These are phyloP conservation scores for Heliconius hewitsoni DNA, from an alignment of 1,140 invertebrate species.

Conservation along the genomic window DNA sequence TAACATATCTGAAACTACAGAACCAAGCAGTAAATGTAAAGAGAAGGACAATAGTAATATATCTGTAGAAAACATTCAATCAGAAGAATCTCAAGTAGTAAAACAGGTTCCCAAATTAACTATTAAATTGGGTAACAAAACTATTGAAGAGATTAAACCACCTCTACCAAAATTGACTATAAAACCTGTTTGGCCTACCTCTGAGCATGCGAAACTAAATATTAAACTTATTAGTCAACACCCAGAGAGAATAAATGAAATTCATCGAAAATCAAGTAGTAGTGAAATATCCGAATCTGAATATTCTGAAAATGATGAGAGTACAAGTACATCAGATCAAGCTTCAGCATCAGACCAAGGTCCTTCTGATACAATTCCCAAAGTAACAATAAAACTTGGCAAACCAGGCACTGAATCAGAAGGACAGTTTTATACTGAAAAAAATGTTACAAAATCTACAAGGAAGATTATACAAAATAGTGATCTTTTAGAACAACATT, in stretches of 20 bases:
- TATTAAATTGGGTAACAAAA: slow-evolving; percentile 69
- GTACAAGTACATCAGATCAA: slow-evolving; percentile 72
- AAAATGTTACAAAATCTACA: slow-evolving; percentile 72
- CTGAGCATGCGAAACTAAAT: slow-evolving; percentile 63
- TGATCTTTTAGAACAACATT: slow-evolving; percentile 55
- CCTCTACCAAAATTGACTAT: slow-evolving; percentile 74
- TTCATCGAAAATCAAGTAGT: slow-evolving; percentile 75
- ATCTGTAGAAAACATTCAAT: not conserved
- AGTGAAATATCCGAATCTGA: slow-evolving; percentile 80
- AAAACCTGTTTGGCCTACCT: slow-evolving; percentile 68
- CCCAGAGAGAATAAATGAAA: slow-evolving; percentile 72
- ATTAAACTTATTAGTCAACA: slow-evolving; percentile 74
- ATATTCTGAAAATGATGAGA: slow-evolving; percentile 79
- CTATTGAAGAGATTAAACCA: slow-evolving; percentile 63
- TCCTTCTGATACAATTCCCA: slow-evolving; percentile 64
- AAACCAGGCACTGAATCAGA: slow-evolving; percentile 74
- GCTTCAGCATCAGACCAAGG: slow-evolving; percentile 71
- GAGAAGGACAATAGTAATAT: slow-evolving; percentile 35
- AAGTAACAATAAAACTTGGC: slow-evolving; percentile 77
- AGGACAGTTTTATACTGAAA: slow-evolving; percentile 74
- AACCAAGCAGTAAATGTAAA: slow-evolving; percentile 40
- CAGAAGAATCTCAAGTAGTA: slow-evolving; percentile 39
- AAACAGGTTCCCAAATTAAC: slow-evolving; percentile 76
- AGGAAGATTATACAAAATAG: slow-evolving; percentile 69
- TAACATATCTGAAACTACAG: slow-evolving; percentile 33